Evolutionary conservation across 2,888 invertebrate genomes (phyloP).

Genomic region (Itoplectis maculator): DNA sequence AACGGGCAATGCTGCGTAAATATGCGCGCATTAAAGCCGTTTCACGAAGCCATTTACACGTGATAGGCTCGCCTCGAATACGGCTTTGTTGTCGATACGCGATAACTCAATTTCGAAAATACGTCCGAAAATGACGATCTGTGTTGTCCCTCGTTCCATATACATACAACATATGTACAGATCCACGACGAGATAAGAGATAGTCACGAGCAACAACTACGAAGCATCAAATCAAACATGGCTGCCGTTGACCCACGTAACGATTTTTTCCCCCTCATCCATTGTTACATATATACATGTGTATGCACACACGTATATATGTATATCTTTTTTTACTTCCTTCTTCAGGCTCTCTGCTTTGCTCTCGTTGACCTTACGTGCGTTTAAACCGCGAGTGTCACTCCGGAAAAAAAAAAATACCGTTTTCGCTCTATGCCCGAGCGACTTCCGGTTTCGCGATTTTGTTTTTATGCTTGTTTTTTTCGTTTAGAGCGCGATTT

Average conservation of each 20-base stretch:
- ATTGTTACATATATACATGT: neutral
- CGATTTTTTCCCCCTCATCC: constrained; percentile 6
- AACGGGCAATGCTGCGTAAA: no score
- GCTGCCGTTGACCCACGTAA: constrained; percentile 52
- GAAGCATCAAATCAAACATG: constrained; percentile 54
- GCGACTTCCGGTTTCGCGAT: neutral
- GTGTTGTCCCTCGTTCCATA: no score
- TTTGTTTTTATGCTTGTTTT: neutral
- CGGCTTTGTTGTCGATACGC: neutral
- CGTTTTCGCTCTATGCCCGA: neutral
- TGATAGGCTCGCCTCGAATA: no score
- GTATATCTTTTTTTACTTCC: neutral
- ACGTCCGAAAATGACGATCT: neutral
- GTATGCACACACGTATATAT: no score
- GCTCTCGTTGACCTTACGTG: neutral
- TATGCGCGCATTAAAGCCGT: no score
- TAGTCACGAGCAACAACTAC: constrained; percentile 42
- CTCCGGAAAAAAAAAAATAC: neutral
- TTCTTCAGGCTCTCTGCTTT: neutral
- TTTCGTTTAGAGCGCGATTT: no score
- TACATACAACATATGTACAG: constrained; percentile 10
- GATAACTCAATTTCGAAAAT: constrained; percentile 3
- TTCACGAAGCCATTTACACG: no score
- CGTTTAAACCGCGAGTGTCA: constrained; percentile 2
- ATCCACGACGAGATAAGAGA: constrained; percentile 3